These are phyloP conservation scores for Poecile montanus DNA, from an alignment of 2,797 vertebrate species.

Conservation along the genomic window DNA sequence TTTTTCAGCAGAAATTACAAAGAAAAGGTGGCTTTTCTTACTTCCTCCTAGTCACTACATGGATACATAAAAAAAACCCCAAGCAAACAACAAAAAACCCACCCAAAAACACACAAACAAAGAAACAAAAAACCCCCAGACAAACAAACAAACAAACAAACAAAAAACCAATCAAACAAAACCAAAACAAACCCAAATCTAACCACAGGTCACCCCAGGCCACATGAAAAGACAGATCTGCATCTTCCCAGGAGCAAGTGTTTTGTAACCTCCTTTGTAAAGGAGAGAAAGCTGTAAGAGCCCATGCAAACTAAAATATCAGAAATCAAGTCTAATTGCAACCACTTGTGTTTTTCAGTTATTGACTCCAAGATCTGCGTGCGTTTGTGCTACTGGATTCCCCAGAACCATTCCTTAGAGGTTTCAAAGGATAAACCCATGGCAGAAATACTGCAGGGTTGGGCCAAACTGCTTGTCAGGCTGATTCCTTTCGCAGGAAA, in stretches of 20 bases:
- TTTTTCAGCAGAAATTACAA: not conserved
- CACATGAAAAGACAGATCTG: not conserved
- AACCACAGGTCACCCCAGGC: not conserved
- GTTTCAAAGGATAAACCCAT: not conserved
- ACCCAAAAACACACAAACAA: not conserved
- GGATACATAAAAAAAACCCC: too few relatives aligned
- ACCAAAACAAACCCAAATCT: not conserved
- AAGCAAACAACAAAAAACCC: not conserved
- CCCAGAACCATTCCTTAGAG: not conserved
- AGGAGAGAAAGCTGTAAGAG: not conserved
- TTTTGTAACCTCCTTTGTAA: not conserved
- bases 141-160: not conserved
- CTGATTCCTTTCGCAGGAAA: not conserved
- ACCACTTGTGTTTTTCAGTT: not conserved
- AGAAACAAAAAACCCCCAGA: too few relatives aligned
- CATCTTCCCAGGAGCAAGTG: not conserved
- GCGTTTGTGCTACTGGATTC: not conserved
- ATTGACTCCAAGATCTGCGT: not conserved
- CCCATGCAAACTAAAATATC: not conserved
- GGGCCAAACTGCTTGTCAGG: not conserved
- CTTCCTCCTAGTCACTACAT: not conserved
- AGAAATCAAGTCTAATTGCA: not conserved
- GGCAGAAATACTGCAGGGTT: not conserved
- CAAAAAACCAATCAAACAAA: too few relatives aligned
- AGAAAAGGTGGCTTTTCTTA: not conserved